Evolutionary conservation across 1,140 invertebrate species (phyloP), one percentile per base, ranked within the genome.

Genomic region (Procambarus clarkii): DNA sequence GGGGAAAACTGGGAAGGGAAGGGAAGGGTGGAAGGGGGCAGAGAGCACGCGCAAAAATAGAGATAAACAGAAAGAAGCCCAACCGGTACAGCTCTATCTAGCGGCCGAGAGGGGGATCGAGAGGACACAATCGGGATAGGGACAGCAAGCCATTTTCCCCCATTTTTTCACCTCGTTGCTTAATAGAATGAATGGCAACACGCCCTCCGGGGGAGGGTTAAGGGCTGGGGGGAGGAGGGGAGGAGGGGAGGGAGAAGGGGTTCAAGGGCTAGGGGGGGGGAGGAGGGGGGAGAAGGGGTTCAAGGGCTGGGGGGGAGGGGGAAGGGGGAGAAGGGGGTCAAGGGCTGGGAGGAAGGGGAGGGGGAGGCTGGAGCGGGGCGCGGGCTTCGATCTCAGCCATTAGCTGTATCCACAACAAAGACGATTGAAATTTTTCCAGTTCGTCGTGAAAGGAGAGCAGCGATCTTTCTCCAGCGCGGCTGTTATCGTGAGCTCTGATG

Each of bases 111-210:
- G 60, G 60, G 18, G 60, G 11, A 4, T 18, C 9, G 50, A n/a
- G 11, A 82, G 21, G 34, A 24, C 80, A n/a, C 54, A 82, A 82
- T 60, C 80, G n/a, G 8, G n/a, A 18, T 11, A 82, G 13, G 18
- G 50, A 82, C 60, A 21, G n/a, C 50, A 24, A 34, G 18, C 34
- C 58, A 4, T 69, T 24, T 83, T 24, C 50, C 9, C 11, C 2
- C 3, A 24, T 24, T 60, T 34, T 82, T 24, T 18, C 34, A 21
- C 11, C 24, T 34, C 81, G 45, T 82, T 82, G 45, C 50, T 82
- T 82, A 82, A 82, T 60, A 82, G 48, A 82, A 82, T 82, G 80
- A 82, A 82, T 82, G 80, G 50, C 80, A 82, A 82, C 80, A 50
- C 7, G 80, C 80, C 80, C 80, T 58, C 54, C 45, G 79, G 79